Percentiles rank a stretch among this genome's conserved stretches.
Conservation (phyloP, 2,888 invertebrate genomes). For the Agriopis aurantiaria region DNA sequence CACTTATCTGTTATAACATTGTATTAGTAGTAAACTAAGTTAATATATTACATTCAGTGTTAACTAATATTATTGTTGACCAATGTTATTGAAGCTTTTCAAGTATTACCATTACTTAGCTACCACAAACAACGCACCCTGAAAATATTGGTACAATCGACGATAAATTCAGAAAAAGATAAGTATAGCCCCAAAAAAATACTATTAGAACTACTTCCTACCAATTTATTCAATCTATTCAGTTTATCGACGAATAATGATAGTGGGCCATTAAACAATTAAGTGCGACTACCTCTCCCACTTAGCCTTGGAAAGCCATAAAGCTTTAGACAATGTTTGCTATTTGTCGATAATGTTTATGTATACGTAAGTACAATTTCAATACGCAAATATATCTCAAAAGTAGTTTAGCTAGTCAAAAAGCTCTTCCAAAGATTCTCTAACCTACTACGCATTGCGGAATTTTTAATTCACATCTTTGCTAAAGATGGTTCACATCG, state of each 20-base stretch:
- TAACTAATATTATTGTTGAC: not conserved
- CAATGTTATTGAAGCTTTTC: not conserved
- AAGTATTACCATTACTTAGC: not conserved
- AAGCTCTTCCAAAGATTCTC: no score
- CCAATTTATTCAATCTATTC: constrained; percentile 36
- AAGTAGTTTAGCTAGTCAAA: no score
- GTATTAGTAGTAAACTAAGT: not conserved
- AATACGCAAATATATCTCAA: no score
- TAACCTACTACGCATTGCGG: no score
- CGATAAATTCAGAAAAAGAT: constrained; percentile 1
- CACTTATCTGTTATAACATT: constrained; percentile 3
- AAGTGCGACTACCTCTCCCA: constrained; percentile 16
- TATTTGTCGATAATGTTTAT: not conserved
- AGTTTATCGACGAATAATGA: constrained; percentile 40
- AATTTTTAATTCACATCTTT: no score
- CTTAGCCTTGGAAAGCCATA: constrained; percentile 18
- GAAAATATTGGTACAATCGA: not conserved
- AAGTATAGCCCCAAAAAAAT: constrained; percentile 18
- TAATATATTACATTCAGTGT: not conserved
- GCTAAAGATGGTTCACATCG: no score
- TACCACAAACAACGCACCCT: not conserved
- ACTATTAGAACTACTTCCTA: constrained; percentile 37
- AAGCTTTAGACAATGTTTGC: constrained; percentile 1
- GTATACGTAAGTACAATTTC: not conserved
- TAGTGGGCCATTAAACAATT: constrained; percentile 36